Percentiles rank a stretch among this genome's conserved stretches.
Evolutionary conservation across 2,797 vertebrate genomes (phyloP).

Genomic region (Diplodus puntazzo): DNA sequence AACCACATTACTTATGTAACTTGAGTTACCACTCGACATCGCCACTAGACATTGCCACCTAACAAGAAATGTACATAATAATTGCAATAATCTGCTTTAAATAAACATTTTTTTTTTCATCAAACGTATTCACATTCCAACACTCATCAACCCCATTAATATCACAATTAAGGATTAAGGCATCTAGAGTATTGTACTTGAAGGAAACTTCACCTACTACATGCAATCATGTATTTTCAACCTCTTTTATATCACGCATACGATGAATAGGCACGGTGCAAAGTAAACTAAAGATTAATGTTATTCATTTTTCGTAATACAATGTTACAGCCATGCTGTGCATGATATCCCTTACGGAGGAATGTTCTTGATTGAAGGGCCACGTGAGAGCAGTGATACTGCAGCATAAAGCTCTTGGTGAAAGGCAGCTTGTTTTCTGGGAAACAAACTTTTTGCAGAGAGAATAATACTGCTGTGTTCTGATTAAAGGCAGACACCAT

Average conservation of each 20-base stretch:
- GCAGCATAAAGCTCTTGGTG: slow-evolving; percentile 12
- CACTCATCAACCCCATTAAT: too few species aligned
- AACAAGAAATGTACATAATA: too few species aligned
- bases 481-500: slow-evolving; percentile 66
- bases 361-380: not conserved
- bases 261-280: not conserved
- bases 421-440: slow-evolving; percentile 49
- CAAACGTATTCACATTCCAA: too few species aligned
- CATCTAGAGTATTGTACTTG: not conserved
- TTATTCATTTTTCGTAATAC: not conserved
- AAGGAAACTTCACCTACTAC: slow-evolving; percentile 1
- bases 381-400: slow-evolving; percentile 4
- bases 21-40: too few species aligned
- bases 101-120: too few species aligned
- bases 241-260: slow-evolving; percentile 8
- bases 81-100: too few species aligned
- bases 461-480: slow-evolving; percentile 43
- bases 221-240: slow-evolving; percentile 15
- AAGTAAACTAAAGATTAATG: not conserved
- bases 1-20: too few species aligned
- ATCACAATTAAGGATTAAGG: not conserved
- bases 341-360: not conserved
- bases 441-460: slow-evolving; percentile 51
- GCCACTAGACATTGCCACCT: too few species aligned
- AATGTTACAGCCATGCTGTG: not conserved